These are phyloP conservation scores for Anticlea derivata DNA, from an alignment of 2,888 invertebrate species.

Conservation along the genomic window DNA sequence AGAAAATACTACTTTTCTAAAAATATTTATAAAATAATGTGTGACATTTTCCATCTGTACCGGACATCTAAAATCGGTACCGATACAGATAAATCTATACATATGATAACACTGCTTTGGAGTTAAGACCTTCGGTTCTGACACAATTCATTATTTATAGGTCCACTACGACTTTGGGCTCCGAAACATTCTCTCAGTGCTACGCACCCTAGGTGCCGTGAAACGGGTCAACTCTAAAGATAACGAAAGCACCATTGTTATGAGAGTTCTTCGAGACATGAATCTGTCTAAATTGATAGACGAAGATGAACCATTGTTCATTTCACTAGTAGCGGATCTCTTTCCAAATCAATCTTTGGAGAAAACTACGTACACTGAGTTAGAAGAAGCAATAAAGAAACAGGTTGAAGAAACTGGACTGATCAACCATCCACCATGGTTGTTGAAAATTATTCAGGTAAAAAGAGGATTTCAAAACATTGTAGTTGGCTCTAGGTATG, in stretches of 20 bases:
- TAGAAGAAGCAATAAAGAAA: conserved; percentile 93
- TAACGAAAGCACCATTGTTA: conserved; percentile 97
- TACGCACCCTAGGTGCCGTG: conserved; percentile 95
- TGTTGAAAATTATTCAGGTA: conserved; percentile 95
- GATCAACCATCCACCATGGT: conserved; percentile 97
- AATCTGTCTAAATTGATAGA: conserved; percentile 98
- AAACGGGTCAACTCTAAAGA: conserved; percentile 96
- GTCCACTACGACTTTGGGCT: conserved; percentile 99
- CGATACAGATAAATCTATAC: too few relatives aligned
- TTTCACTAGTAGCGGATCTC: conserved; percentile 96
- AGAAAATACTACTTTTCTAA: too few relatives aligned
- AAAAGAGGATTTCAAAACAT: too few relatives aligned
- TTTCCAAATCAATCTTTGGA: conserved; percentile 97
- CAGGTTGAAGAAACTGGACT: conserved; percentile 92
- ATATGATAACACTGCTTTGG: too few relatives aligned
- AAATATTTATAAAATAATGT: too few relatives aligned
- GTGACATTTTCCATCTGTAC: too few relatives aligned
- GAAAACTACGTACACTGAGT: conserved; percentile 93
- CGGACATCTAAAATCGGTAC: too few relatives aligned
- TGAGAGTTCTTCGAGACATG: conserved; percentile 98
- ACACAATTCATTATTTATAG: too few relatives aligned
- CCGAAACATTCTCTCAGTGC: conserved; percentile 96
- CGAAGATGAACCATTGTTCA: conserved; percentile 98
- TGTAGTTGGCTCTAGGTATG: too few relatives aligned
- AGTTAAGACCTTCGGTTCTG: too few relatives aligned